A percentile compares a stretch with the other conserved stretches of the same genome.
phyloP scores from a whole-genome alignment of 1,140 invertebrate genomes.

The Agrypnia vestita region DNA sequence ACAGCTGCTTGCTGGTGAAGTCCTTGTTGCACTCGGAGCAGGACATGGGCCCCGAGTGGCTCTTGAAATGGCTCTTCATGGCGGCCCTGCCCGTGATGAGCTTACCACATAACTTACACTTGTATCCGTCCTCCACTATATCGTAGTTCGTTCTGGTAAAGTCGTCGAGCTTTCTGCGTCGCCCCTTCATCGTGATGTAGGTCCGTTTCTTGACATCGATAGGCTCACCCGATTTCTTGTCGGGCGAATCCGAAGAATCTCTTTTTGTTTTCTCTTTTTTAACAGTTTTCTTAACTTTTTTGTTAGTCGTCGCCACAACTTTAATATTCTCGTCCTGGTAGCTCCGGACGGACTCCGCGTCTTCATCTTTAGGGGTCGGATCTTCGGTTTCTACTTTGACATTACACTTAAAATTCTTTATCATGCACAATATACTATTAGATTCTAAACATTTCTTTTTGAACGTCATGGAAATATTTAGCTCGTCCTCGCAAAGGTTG shows the following conservation, averaged over 20 bases:
- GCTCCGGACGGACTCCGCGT: slow-evolving; percentile 21
- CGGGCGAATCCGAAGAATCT: not conserved
- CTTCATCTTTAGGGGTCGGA: slow-evolving; percentile 9
- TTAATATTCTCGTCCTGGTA: slow-evolving; percentile 26
- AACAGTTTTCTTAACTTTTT: slow-evolving; percentile 30
- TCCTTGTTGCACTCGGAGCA: slow-evolving; percentile 38
- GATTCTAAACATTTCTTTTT: slow-evolving; percentile 38
- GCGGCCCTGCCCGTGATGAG: slow-evolving; percentile 31
- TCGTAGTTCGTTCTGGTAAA: slow-evolving; percentile 40
- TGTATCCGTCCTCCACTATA: slow-evolving; percentile 36
- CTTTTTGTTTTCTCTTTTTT: slow-evolving; percentile 35
- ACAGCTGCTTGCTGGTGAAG: slow-evolving; percentile 36
- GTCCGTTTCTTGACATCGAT: slow-evolving; percentile 26
- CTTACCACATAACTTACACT: slow-evolving; percentile 37
- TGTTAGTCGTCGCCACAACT: not conserved
- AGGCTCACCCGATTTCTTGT: not conserved
- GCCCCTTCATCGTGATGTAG: slow-evolving; percentile 20
- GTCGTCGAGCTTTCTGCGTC: slow-evolving; percentile 37
- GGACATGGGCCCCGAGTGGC: slow-evolving; percentile 33
- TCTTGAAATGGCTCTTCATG: slow-evolving; percentile 45
- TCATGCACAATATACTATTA: slow-evolving; percentile 36
- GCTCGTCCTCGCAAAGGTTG: slow-evolving; percentile 38
- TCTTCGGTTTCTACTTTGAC: slow-evolving; percentile 40
- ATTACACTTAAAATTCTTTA: slow-evolving; percentile 43
- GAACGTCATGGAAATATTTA: slow-evolving; percentile 34